Conservation (phyloP, 2,888 invertebrate species). For the Tachina fera region DNA sequence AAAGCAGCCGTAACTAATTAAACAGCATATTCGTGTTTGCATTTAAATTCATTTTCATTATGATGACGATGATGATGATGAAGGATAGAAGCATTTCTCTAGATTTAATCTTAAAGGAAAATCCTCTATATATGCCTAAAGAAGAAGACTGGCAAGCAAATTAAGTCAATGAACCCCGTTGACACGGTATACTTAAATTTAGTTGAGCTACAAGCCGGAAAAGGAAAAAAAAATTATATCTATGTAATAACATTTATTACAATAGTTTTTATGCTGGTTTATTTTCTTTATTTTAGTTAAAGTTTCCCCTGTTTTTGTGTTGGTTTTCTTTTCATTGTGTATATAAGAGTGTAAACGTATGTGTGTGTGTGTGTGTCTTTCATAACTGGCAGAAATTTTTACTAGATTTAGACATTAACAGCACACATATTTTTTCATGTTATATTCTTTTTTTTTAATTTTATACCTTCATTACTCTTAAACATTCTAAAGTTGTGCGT, state of each 20-base stretch:
- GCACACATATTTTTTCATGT: conserved; percentile 22
- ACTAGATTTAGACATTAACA: conserved; percentile 50
- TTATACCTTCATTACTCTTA: conserved; percentile 6
- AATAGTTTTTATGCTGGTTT: conserved; percentile 26
- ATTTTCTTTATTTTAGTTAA: not conserved
- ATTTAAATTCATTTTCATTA: conserved; percentile 24
- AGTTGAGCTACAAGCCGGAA: not conserved
- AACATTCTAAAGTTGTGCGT: conserved; percentile 36
- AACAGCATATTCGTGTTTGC: conserved; percentile 2
- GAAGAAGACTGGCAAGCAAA: conserved; percentile 33
- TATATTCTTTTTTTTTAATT: conserved; percentile 10
- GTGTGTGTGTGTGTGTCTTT: conserved; percentile 11
- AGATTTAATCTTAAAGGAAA: conserved; percentile 19
- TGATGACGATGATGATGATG: not conserved
- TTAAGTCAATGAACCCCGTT: conserved; percentile 60
- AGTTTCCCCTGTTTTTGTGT: conserved; percentile 3
- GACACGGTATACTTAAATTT: conserved; percentile 26
- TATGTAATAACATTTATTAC: conserved; percentile 43
- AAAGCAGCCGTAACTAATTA: conserved; percentile 12
- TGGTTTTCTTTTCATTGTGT: not conserved
- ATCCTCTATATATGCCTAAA: not conserved
- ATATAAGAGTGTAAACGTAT: no score
- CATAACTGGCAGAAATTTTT: conserved; percentile 32
- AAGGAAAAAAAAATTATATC: not conserved
- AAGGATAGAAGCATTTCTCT: not conserved